Evolutionary conservation across 2,113 vertebrate species (phyloP).

Genomic region (Phocoena phocoena): DNA sequence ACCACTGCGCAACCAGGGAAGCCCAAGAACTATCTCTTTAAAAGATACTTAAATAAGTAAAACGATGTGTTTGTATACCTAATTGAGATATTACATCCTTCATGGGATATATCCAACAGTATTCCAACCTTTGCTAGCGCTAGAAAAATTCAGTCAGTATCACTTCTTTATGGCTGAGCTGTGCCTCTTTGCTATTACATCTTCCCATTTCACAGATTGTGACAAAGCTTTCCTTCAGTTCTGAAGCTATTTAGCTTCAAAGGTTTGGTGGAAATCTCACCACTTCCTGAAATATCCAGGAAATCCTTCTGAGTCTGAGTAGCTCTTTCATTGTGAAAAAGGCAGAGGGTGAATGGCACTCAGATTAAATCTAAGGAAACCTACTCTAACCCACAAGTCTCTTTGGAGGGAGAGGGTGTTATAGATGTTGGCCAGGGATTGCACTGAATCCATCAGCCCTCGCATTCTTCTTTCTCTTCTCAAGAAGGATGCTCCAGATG

Average conservation of each 20-base stretch:
- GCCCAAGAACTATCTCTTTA: neutral
- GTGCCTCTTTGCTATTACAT: neutral
- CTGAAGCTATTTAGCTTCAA: slow-evolving; percentile 6
- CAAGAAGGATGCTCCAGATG: slow-evolving; percentile 52
- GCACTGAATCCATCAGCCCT: slow-evolving; percentile 14
- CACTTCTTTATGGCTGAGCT: neutral
- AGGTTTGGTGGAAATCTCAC: neutral
- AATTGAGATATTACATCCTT: neutral
- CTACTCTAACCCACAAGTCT: neutral
- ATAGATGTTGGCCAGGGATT: neutral
- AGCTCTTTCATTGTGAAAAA: neutral
- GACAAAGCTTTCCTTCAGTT: neutral
- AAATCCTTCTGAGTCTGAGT: neutral
- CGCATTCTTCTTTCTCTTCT: neutral
- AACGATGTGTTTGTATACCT: neutral
- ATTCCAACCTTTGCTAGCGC: neutral
- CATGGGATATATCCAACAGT: neutral
- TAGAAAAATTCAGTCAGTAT: neutral
- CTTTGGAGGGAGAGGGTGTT: neutral
- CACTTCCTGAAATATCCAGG: neutral
- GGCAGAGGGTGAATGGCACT: neutral
- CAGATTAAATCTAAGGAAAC: neutral
- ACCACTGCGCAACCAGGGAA: too few relatives aligned
- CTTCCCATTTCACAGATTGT: neutral
- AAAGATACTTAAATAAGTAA: neutral